Percentiles rank a stretch among this genome's conserved stretches.
Evolutionary conservation across 2,113 vertebrate genomes (phyloP).

Genomic region (Salvelinus namaycush): DNA sequence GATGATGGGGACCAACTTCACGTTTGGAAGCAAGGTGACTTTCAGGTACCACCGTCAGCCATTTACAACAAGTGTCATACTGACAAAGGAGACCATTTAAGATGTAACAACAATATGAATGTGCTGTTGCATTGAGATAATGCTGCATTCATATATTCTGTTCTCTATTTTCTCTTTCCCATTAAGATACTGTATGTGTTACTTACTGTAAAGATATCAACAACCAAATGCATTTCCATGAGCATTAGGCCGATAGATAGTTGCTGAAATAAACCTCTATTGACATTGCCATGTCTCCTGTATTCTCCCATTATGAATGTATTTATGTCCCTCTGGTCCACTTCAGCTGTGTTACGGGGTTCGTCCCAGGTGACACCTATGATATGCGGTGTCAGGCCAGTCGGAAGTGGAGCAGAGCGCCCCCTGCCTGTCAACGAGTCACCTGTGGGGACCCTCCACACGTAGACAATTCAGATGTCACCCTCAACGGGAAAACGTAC

Average conservation of each 20-base stretch:
- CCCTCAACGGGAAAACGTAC: conserved; percentile 78
- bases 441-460: conserved; percentile 78
- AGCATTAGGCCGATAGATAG: not conserved
- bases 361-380: conserved; percentile 77
- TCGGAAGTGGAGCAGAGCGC: conserved; percentile 81
- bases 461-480: conserved; percentile 79
- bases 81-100: not conserved
- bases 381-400: conserved; percentile 84
- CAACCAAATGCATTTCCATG: not conserved
- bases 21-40: conserved; percentile 86
- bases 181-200: too few species aligned
- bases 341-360: conserved; percentile 86
- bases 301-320: not conserved
- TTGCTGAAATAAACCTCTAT: not conserved
- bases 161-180: too few species aligned
- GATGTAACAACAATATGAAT: not conserved
- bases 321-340: conserved; percentile 11
- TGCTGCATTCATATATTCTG: not conserved
- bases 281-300: not conserved
- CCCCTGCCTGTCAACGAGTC: conserved; percentile 84
- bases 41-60: conserved; percentile 84
- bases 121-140: not conserved
- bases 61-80: conserved; percentile 9
- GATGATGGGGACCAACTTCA: conserved; percentile 84
- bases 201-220: not conserved